phyloP scores from a whole-genome alignment of 2,888 invertebrate genomes.

The Deladenus siricidicola region DNA sequence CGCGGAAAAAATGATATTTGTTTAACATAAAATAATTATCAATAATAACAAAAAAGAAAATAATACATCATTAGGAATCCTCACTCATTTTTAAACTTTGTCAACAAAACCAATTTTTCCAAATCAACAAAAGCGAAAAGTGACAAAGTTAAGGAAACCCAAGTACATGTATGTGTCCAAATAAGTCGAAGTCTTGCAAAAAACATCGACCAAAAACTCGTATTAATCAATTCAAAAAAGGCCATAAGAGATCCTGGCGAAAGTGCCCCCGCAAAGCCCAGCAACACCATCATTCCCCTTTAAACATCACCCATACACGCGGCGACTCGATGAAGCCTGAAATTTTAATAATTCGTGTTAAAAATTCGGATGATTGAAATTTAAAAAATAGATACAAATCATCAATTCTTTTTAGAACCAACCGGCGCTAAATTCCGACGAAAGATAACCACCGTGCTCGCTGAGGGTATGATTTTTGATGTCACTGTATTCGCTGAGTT shows the following conservation, averaged over 20 bases:
- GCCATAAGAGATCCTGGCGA: background rate
- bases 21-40: no score
- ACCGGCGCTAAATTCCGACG: slow-evolving; percentile 47
- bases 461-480: slow-evolving; percentile 52
- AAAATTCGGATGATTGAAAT: no score
- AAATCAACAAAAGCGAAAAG: no score
- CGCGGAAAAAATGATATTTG: no score
- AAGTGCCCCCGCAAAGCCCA: background rate
- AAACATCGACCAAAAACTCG: background rate
- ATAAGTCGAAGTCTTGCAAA: no score
- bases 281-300: slow-evolving; percentile 41
- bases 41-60: no score
- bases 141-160: no score
- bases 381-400: no score
- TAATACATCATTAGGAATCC: no score
- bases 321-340: slow-evolving; percentile 52
- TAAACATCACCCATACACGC: slow-evolving; percentile 52
- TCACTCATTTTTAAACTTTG: no score
- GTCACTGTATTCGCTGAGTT: slow-evolving; percentile 48
- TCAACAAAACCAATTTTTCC: no score
- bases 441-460: slow-evolving; percentile 51
- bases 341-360: slow-evolving; percentile 3
- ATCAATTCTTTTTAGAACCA: slow-evolving; percentile 16
- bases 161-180: no score
- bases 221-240: background rate